Percentiles rank a stretch among this genome's conserved stretches.
Evolutionary conservation across 1,140 invertebrate genomes (phyloP).

Genomic region (Macrostomum lignano): DNA sequence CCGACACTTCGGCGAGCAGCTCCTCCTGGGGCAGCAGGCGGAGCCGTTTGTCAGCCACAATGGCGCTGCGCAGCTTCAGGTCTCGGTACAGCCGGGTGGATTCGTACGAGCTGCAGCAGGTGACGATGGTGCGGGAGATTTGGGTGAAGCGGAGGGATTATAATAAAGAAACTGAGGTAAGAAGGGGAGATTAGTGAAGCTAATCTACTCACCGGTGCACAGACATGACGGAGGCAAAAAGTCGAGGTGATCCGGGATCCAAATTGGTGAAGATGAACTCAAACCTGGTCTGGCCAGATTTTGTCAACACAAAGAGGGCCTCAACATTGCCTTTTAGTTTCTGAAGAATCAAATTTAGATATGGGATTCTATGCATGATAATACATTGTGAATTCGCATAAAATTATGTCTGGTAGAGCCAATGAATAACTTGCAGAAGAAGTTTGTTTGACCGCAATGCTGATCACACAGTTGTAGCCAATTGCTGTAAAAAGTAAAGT

Average conservation of each 20-base stretch:
- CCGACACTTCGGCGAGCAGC: conserved; percentile 43
- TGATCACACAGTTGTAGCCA: conserved; percentile 52
- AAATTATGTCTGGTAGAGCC: conserved; percentile 3
- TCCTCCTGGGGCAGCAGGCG: conserved; percentile 58
- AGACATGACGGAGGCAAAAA: conserved; percentile 64
- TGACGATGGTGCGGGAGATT: too few species aligned
- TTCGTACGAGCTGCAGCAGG: too few species aligned
- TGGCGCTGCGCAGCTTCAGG: conserved; percentile 52
- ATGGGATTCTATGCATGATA: conserved; percentile 6
- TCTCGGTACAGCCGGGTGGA: conserved; percentile 68
- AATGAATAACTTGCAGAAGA: conserved; percentile 42
- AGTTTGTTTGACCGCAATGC: conserved; percentile 49
- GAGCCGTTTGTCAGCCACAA: conserved; percentile 57
- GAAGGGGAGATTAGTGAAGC: too few species aligned
- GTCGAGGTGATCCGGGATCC: too few species aligned
- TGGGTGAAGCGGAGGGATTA: too few species aligned
- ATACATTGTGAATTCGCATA: too few species aligned
- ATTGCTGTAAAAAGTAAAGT: conserved; percentile 41
- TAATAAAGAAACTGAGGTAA: too few species aligned
- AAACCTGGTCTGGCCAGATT: conserved; percentile 50
- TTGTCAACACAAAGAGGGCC: conserved; percentile 58
- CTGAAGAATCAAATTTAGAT: conserved; percentile 26
- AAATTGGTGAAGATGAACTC: conserved; percentile 93
- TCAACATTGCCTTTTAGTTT: conserved; percentile 53
- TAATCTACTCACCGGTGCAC: conserved; percentile 39